A percentile compares a stretch with the other conserved stretches of the same genome.
phyloP scores from a whole-genome alignment of 2,888 invertebrate genomes.

The Melinaea menophilus region DNA sequence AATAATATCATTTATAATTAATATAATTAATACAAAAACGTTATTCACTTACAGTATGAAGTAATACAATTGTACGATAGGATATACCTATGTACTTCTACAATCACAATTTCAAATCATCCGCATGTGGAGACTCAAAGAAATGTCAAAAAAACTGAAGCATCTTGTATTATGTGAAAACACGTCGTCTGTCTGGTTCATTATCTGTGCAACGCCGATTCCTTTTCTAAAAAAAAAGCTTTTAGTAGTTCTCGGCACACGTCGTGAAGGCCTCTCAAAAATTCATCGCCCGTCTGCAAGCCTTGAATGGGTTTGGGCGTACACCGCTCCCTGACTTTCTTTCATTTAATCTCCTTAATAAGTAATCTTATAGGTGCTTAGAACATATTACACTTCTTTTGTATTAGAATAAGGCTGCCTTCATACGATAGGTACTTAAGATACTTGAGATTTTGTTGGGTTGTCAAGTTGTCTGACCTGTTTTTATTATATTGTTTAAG shows the following conservation, averaged over 20 bases:
- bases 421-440: background rate
- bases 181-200: constrained; percentile 48
- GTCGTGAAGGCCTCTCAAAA: constrained; percentile 72
- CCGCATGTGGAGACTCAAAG: constrained; percentile 22
- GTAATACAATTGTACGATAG: background rate
- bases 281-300: constrained; percentile 74
- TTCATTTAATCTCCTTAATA: constrained; percentile 68
- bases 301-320: constrained; percentile 59
- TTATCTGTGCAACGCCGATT: constrained; percentile 60
- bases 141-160: constrained; percentile 32
- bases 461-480: too few species aligned
- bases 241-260: constrained; percentile 60
- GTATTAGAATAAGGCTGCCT: background rate
- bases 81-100: background rate
- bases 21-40: too few species aligned
- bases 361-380: constrained; percentile 53
- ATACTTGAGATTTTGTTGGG: constrained; percentile 2
- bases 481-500: too few species aligned
- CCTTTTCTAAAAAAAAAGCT: constrained; percentile 61
- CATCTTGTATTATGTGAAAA: constrained; percentile 31
- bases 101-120: constrained; percentile 6
- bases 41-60: too few species aligned
- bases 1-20: too few species aligned
- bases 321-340: constrained; percentile 48
- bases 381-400: constrained; percentile 10